These are phyloP conservation scores for Resseliella maxima DNA, from an alignment of 2,888 invertebrate genomes.

Conservation along the genomic window DNA sequence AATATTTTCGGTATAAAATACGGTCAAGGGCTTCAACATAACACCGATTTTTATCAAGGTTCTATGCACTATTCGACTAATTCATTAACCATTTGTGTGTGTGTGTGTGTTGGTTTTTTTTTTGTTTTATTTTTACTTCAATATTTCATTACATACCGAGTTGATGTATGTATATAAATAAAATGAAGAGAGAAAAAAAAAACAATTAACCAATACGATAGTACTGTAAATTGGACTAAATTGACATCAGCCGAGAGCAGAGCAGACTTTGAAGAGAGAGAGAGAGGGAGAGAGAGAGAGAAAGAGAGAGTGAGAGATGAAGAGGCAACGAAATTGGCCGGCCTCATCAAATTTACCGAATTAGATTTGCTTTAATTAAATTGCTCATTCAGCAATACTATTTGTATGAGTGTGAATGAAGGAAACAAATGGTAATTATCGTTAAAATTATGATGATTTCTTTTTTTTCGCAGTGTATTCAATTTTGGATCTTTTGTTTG, in stretches of 20 bases:
- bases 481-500: background rate
- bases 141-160: too few relatives aligned
- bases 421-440: background rate
- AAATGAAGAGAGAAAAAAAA: background rate
- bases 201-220: background rate
- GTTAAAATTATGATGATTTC: conserved; percentile 3
- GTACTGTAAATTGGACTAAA: background rate
- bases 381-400: background rate
- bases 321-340: too few relatives aligned
- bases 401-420: background rate
- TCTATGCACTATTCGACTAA: background rate
- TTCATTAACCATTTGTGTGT: conserved; percentile 21
- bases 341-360: background rate
- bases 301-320: too few relatives aligned
- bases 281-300: background rate
- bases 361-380: conserved; percentile 1
- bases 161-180: background rate
- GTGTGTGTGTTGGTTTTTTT: background rate
- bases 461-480: background rate
- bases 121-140: background rate
- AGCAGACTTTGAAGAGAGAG: too few relatives aligned
- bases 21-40: conserved; percentile 32
- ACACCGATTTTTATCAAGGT: background rate
- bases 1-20: background rate
- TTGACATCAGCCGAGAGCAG: too few relatives aligned